Conservation (phyloP, 2,113 vertebrate genomes). For the Pseudois nayaur region DNA sequence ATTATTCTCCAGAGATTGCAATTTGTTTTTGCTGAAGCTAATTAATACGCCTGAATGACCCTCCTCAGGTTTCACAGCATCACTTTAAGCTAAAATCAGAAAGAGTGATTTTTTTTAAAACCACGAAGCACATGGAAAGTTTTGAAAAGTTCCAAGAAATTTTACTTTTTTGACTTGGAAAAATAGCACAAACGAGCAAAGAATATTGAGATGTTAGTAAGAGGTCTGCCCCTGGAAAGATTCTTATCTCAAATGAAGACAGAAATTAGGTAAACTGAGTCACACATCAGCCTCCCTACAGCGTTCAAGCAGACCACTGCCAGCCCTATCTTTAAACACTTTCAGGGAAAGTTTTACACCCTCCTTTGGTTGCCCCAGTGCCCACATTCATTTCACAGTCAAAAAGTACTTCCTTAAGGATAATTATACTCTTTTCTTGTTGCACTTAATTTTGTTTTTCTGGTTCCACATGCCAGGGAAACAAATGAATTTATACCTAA, state of each 20-base stretch:
- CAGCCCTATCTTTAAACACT: not conserved
- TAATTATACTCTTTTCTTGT: conserved; percentile 39
- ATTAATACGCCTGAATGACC: conserved; percentile 42
- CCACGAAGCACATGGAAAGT: conserved; percentile 23
- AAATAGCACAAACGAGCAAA: conserved; percentile 26
- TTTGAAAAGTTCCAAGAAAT: conserved; percentile 39
- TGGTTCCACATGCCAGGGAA: conserved; percentile 17
- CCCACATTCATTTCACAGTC: not conserved
- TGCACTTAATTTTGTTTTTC: conserved; percentile 33
- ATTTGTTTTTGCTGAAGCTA: conserved; percentile 44
- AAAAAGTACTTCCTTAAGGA: conserved; percentile 28
- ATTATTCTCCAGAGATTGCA: conserved; percentile 3
- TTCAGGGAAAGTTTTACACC: conserved; percentile 24
- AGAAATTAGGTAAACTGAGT: not conserved
- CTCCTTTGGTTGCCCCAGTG: not conserved
- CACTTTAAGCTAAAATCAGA: conserved; percentile 48
- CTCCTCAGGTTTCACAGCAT: conserved; percentile 33
- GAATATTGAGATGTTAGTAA: not conserved
- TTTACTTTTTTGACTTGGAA: not conserved
- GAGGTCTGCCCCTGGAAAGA: not conserved
- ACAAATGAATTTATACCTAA: not conserved
- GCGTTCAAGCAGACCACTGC: not conserved
- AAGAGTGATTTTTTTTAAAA: conserved; percentile 39
- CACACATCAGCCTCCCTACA: not conserved
- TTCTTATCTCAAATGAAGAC: conserved; percentile 31